A percentile compares a stretch with the other conserved stretches of the same genome.
phyloP scores from a whole-genome alignment of 2,888 invertebrate genomes.

The Polyploca ridens region DNA sequence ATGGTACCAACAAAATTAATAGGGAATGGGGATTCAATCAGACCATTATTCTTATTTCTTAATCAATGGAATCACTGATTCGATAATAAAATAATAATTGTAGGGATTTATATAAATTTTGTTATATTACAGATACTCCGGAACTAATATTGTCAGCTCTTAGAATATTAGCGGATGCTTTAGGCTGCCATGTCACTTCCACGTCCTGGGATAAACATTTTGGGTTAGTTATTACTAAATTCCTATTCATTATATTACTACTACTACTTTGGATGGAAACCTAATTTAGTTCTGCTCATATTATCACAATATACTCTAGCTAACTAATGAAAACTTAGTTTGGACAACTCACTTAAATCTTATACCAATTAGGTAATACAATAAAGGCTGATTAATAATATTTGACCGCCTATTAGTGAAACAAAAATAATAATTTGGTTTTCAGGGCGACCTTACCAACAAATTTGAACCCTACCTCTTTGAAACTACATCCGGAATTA shows the following conservation, averaged over 20 bases:
- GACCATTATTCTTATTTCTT: too few species aligned
- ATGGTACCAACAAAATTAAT: too few species aligned
- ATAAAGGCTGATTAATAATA: too few species aligned
- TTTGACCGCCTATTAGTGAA: not conserved
- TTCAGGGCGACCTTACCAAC: conserved; percentile 73
- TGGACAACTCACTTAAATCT: too few species aligned
- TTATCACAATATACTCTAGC: too few species aligned
- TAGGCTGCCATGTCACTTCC: conserved; percentile 91
- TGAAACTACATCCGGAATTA: conserved; percentile 69
- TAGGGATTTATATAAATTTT: not conserved
- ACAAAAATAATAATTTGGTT: conserved; percentile 21
- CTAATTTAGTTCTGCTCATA: too few species aligned
- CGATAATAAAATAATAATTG: not conserved
- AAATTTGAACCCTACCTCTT: conserved; percentile 63
- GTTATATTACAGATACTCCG: conserved; percentile 83
- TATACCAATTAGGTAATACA: too few species aligned
- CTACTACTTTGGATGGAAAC: too few species aligned
- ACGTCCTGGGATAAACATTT: conserved; percentile 91
- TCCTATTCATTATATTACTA: too few species aligned
- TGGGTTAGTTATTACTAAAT: conserved; percentile 50
- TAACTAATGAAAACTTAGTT: too few species aligned
- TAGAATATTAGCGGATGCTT: conserved; percentile 89
- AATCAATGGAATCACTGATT: not conserved
- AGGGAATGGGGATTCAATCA: too few species aligned
- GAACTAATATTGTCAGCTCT: conserved; percentile 88